Evolutionary conservation across 2,888 invertebrate species (phyloP), one percentile per base, ranked within the genome.

Genomic region (Urechis unicinctus): DNA sequence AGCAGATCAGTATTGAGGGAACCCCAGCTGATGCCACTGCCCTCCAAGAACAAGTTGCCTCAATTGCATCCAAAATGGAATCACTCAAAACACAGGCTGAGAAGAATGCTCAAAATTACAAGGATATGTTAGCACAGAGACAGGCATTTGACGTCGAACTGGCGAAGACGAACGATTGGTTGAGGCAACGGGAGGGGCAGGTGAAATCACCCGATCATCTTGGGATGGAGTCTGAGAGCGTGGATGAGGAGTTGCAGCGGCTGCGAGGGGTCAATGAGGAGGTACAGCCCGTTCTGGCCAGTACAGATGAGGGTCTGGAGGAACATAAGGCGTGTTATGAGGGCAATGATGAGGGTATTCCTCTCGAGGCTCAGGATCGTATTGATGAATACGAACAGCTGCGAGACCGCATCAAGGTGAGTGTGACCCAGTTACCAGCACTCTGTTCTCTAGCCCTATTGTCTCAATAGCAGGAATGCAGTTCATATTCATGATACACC

Each of bases 1-100:
- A 91, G 70, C 90, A 91, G 75, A 93, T 95, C 31, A 91, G 91
- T 0, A 87, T 88, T 0, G 93, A 94, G 79, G 91, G 92, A 44
- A 87, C 89, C 2, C 86, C 89, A 0, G 87, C 88, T 22, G 93
- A 93, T 67, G 84, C 89, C 66, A 92, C 92, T 67, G 86, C 86
- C 64, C 87, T 94, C 4, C 91, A 90, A 1, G 90, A 91, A 72
- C 87, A 92, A 66, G 74, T 94, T 25, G 91, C 92, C 68, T 87
- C 88, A 0, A 75, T 94, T 24, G 92, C 91, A 75, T 59, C 59
- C 71, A 89, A 91, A 63, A 79, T 92, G 21, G 84, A 88, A 53
- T 85, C 85, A 55, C 79, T 94, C 2, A 83, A 90, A 71, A 84
- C 89, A 69, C 82, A 87, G 1, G 90, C 93, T 0, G 92, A 93